Base-by-base conservation (phyloP, 2,113 vertebrate genomes). In the Notarius quadriscutis region DNA sequence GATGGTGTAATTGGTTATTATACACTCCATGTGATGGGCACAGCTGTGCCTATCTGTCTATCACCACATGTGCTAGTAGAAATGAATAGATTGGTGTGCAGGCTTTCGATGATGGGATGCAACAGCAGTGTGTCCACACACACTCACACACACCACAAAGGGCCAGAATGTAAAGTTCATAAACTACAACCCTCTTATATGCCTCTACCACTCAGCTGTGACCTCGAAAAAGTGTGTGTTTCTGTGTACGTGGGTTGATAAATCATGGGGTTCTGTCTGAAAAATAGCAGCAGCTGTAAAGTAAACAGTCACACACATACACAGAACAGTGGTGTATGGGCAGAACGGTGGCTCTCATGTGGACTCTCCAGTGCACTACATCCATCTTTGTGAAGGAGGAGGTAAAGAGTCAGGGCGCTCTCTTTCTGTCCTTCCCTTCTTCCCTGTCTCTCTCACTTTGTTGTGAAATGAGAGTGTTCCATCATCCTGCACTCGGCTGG, bases 391-490 rank as follows among this genome's bases (percentile, higher is more conserved):
- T 90, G 92, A 94, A 94, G 91, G 90, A 95, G 92, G 89, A 91
- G 92, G 92, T 92, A 92, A 91, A 87, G 90, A 85, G 65, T 87
- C 83, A 87, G 88, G 91, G 91, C 93, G 92, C 93, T 94, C 93
- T 93, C 87, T 92, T 83, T 92, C 92, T 93, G 89, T 91, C 89
- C 34, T 89, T 92, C 90, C 83, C 91, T 92, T 92, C 92, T 91
- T 94, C 93, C 92, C 93, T 92, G 93, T 94, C 93, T 78, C 91
- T 94, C 93, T 92, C 91, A 91, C 91, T 90, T 88, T 91, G 81
- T 57, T 92, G 94, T 94, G 65, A 87, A 87, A 95, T 95, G 93
- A 94, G 93, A 93, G 93, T 93, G 91, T 92, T 95, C 93, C 94
- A 95, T 95, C 94, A 95, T 95, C 91, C 89, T 57, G 81, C 79